Base-by-base conservation (phyloP, 2,888 invertebrate genomes). In the Drosophila tripunctata region DNA sequence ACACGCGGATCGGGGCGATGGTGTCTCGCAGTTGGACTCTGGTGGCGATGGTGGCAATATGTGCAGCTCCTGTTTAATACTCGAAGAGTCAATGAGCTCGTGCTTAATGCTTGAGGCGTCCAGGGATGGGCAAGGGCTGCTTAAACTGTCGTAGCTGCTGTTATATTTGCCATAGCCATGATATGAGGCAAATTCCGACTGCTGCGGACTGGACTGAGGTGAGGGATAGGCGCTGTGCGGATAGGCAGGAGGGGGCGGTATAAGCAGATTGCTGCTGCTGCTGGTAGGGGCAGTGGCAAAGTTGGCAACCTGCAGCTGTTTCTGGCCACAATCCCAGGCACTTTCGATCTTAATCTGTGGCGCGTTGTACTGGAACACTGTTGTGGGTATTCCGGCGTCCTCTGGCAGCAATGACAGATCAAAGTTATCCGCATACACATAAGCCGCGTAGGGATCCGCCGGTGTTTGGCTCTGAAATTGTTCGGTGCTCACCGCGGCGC, bases 391-490 rank as follows among this genome's bases (percentile, higher is more conserved):
- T 35, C 77, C 74, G 90, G 69, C 93, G 67, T 82, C 86, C 65
- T 93, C 93, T 78, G 95, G 95, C 87, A 96, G 93, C 54, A 96
- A 93, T 15, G 96, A 95, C 75, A 95, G 90, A 90, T 95, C 95
- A 90, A 95, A 95, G 77, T 93, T 93, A 81, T 95, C 94, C 48
- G 94, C 94, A 78, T 91, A 91, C 51, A 87, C 85, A 74, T 90
- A 91, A 36, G 86, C 83, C 31, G 88, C 71, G 74, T 86, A 91
- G 45, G 89, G 79, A 73, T 91, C 91, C 65, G 69, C 12, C 31
- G 75, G 38, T 30, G 61, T 43, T n/a, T 78, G 75, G 48, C 68
- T 74, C 55, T 67, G 65, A 51, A 81, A 87, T 40, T 75, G 68
- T 61, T 77, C 76, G 70, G 78, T 33, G 79, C 14, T 54, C 35